A percentile compares a stretch with the other conserved stretches of the same genome.
phyloP scores from a whole-genome alignment of 2,113 vertebrate species.

The Thunnus maccoyii region DNA sequence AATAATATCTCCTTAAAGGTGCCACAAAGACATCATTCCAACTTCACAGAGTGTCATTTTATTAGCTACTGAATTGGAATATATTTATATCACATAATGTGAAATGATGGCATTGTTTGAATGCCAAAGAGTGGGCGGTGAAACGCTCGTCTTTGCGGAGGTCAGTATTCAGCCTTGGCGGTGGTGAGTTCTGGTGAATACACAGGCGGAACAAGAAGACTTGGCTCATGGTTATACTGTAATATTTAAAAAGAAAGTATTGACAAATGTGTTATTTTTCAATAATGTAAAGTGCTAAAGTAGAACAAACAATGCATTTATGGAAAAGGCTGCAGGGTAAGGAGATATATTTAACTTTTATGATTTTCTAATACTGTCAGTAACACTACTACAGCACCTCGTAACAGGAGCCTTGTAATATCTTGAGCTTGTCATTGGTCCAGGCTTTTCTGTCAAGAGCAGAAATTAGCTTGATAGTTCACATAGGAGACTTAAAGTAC shows the following conservation, averaged over 20 bases:
- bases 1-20: no score
- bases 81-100: constrained; percentile 31
- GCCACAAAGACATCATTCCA: background rate
- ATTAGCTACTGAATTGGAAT: constrained; percentile 4
- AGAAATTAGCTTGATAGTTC: background rate
- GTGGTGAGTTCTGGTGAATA: background rate
- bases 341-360: background rate
- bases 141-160: background rate
- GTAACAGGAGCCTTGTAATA: background rate
- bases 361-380: background rate
- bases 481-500: constrained; percentile 1
- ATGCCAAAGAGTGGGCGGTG: constrained; percentile 36
- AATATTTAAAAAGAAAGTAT: background rate
- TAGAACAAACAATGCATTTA: background rate
- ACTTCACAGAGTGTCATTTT: background rate
- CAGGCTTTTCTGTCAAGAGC: background rate
- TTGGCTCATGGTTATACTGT: background rate
- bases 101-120: background rate
- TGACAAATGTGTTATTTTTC: background rate
- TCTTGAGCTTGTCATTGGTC: constrained; percentile 8
- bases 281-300: background rate
- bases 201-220: background rate
- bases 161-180: constrained; percentile 6
- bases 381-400: background rate
- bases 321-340: background rate